These are phyloP conservation scores for Anaspis maculata DNA, from an alignment of 2,888 invertebrate genomes.

Conservation along the genomic window DNA sequence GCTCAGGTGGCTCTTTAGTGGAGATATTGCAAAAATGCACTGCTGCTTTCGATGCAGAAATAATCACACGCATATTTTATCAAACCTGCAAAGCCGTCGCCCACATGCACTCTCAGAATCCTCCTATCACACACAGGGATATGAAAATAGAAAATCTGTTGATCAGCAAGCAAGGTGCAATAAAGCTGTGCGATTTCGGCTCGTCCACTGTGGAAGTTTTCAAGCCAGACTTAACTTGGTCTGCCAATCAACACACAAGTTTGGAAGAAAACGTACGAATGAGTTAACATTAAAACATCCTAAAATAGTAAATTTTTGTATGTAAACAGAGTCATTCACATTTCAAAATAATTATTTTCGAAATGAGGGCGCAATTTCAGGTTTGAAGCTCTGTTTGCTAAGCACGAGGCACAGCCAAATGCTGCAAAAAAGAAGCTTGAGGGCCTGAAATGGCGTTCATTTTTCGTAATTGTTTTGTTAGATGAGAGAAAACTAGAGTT, in stretches of 20 bases:
- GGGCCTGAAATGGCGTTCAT: too few relatives aligned
- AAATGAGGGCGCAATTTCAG: too few relatives aligned
- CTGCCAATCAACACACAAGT: slow-evolving; percentile 79
- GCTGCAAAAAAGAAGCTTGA: too few relatives aligned
- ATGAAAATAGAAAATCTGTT: slow-evolving; percentile 94
- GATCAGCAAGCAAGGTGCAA: slow-evolving; percentile 71
- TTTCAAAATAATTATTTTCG: too few relatives aligned
- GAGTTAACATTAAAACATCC: slow-evolving; percentile 4
- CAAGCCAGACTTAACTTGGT: slow-evolving; percentile 84
- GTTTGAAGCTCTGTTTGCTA: too few relatives aligned
- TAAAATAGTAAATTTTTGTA: slow-evolving; percentile 1
- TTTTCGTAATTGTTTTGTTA: too few relatives aligned
- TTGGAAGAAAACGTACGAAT: slow-evolving; percentile 92
- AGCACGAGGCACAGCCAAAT: too few relatives aligned
- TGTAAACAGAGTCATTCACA: slow-evolving; percentile 1
- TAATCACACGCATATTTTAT: slow-evolving; percentile 79
- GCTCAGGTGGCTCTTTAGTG: slow-evolving; percentile 54
- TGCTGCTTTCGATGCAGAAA: slow-evolving; percentile 55
- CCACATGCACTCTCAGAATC: slow-evolving; percentile 85
- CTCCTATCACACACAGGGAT: slow-evolving; percentile 92
- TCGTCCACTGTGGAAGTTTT: slow-evolving; percentile 81
- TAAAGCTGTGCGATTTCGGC: slow-evolving; percentile 97
- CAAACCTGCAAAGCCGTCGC: slow-evolving; percentile 85
- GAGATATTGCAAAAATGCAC: slow-evolving; percentile 55
- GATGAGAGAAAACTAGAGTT: too few relatives aligned